phyloP scores from a whole-genome alignment of 2,113 vertebrate species.

The Propithecus coquereli region DNA sequence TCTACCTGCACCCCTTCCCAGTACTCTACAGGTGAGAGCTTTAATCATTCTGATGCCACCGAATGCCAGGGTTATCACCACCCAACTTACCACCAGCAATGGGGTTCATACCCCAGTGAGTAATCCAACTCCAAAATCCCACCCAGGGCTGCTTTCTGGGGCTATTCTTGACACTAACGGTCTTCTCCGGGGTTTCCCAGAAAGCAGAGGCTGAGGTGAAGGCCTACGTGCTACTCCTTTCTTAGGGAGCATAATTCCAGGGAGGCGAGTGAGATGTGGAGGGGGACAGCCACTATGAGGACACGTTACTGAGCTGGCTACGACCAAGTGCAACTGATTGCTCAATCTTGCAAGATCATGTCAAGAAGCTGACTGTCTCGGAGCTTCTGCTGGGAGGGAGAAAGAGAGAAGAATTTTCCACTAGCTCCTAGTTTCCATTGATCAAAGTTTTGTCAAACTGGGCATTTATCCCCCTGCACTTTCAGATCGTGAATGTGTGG shows the following conservation, averaged over 20 bases:
- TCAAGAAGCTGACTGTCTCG: constrained; percentile 49
- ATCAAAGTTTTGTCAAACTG: constrained; percentile 38
- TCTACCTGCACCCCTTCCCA: not conserved
- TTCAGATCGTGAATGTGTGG: not conserved
- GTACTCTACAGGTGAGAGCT: not conserved
- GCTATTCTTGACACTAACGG: not conserved
- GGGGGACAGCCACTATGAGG: not conserved
- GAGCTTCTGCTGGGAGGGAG: constrained; percentile 23
- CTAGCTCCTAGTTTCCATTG: constrained; percentile 11
- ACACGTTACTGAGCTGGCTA: not conserved
- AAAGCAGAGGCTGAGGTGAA: not conserved
- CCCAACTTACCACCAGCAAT: not conserved
- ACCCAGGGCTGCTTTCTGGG: not conserved
- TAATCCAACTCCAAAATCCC: not conserved
- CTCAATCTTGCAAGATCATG: constrained; percentile 64
- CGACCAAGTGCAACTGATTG: constrained; percentile 34
- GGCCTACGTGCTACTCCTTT: not conserved
- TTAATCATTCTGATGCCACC: not conserved
- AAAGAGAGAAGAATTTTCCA: constrained; percentile 24
- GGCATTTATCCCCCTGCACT: not conserved
- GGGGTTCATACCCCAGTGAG: not conserved
- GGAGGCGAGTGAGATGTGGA: not conserved
- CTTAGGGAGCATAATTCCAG: not conserved
- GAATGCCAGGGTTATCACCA: not conserved
- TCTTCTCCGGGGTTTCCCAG: not conserved